Evolutionary conservation across 64 coral and sea anemone species (phyloP).

Genomic region (Exaiptasia diaphana): DNA sequence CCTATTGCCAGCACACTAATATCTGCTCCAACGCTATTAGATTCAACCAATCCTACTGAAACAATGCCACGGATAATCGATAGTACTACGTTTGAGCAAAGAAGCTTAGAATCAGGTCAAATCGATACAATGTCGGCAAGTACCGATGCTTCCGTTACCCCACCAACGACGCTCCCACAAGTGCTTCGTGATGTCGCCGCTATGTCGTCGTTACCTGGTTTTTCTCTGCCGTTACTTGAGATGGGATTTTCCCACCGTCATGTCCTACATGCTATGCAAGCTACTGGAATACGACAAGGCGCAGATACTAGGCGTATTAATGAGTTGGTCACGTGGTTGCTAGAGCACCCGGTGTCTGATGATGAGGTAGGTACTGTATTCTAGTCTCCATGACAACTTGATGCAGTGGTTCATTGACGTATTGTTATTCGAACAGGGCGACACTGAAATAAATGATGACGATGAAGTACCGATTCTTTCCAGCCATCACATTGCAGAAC

Average conservation of each 20-base stretch:
- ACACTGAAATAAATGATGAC: not conserved
- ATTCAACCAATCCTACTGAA: constrained; percentile 1
- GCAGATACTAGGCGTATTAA: constrained; percentile 71
- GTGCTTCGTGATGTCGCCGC: constrained; percentile 63
- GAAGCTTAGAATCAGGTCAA: not conserved
- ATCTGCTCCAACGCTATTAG: not conserved
- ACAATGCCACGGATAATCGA: not conserved
- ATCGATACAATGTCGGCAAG: not conserved
- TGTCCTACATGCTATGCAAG: constrained; percentile 76
- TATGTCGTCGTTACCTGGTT: constrained; percentile 56
- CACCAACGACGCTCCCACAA: constrained; percentile 43
- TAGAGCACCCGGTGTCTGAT: constrained; percentile 83
- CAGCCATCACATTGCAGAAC: not conserved
- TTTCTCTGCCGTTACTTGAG: constrained; percentile 73
- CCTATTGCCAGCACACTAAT: not conserved
- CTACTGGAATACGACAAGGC: constrained; percentile 46
- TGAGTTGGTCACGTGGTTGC: constrained; percentile 77
- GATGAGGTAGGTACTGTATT: constrained; percentile 53
- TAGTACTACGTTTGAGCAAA: not conserved
- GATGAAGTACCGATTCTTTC: constrained; percentile 3
- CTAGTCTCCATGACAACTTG: not conserved
- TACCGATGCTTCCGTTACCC: constrained; percentile 20
- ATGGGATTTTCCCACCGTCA: constrained; percentile 84
- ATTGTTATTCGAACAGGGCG: not conserved
- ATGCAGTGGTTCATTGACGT: not conserved